phyloP scores from a whole-genome alignment of 64 coral and sea anemone genomes.

The Dendrophyllia cribrosa region DNA sequence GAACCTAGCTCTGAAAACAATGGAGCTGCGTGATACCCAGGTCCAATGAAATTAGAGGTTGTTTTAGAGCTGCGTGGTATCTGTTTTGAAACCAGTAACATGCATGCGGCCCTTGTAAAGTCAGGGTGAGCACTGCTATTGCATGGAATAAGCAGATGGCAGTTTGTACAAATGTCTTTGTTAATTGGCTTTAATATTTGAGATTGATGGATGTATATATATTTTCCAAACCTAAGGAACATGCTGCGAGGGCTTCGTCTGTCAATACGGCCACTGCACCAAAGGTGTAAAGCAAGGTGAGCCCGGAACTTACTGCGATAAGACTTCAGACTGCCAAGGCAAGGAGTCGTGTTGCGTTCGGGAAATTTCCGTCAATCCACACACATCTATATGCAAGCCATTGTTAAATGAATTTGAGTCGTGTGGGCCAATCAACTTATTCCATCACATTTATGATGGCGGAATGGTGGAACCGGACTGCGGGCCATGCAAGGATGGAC shows the following conservation, averaged over 20 bases:
- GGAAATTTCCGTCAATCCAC: constrained; percentile 82
- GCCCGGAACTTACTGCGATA: constrained; percentile 92
- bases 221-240: constrained; percentile 53
- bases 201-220: neutral
- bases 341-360: constrained; percentile 80
- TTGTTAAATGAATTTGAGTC: constrained; percentile 89
- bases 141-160: too few relatives aligned
- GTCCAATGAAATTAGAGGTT: too few relatives aligned
- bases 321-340: constrained; percentile 78
- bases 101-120: too few relatives aligned
- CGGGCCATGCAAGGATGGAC: constrained; percentile 83
- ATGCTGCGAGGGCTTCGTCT: constrained; percentile 77
- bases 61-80: too few relatives aligned
- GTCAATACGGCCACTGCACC: constrained; percentile 89
- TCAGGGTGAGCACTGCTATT: too few relatives aligned
- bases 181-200: too few relatives aligned
- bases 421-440: constrained; percentile 95
- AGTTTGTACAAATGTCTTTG: too few relatives aligned
- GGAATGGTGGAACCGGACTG: constrained; percentile 91
- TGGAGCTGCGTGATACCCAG: too few relatives aligned
- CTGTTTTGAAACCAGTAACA: too few relatives aligned
- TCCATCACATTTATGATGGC: constrained; percentile 84
- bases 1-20: too few relatives aligned
- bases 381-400: constrained; percentile 85
- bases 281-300: constrained; percentile 82